Conservation (phyloP, 2,888 invertebrate species). For the Papilio gigon region DNA sequence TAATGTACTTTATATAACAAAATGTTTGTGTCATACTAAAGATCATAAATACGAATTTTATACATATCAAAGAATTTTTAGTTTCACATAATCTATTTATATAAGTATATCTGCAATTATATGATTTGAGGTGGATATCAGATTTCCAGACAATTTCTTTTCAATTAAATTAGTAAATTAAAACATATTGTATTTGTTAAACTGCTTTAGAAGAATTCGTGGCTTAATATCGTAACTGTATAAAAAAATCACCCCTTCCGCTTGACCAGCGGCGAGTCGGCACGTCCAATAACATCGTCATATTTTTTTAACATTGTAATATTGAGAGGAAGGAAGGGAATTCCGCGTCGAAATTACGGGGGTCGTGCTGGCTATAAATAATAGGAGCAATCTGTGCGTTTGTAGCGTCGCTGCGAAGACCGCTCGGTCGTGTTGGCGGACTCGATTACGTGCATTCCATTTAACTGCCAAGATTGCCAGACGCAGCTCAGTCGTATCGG, state of each 20-base stretch:
- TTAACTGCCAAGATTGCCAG: slow-evolving; percentile 44
- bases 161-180: too few species aligned
- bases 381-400: slow-evolving; percentile 77
- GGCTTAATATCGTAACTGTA: slow-evolving; percentile 45
- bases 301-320: slow-evolving; percentile 79
- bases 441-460: slow-evolving; percentile 47
- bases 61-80: too few species aligned
- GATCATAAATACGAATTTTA: too few species aligned
- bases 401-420: slow-evolving; percentile 46
- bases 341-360: slow-evolving; percentile 73
- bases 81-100: too few species aligned
- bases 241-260: slow-evolving; percentile 66
- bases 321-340: slow-evolving; percentile 75
- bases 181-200: neutral
- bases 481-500: slow-evolving; percentile 28
- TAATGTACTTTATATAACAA: neutral
- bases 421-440: slow-evolving; percentile 43
- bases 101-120: too few species aligned
- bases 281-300: slow-evolving; percentile 79
- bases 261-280: slow-evolving; percentile 73
- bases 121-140: too few species aligned
- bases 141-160: too few species aligned
- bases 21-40: too few species aligned
- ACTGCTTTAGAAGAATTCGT: slow-evolving; percentile 39
- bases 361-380: slow-evolving; percentile 76